Percentiles rank a stretch among this genome's conserved stretches.
Evolutionary conservation across 2,797 vertebrate genomes (phyloP).

Genomic region (Propithecus deckenii): DNA sequence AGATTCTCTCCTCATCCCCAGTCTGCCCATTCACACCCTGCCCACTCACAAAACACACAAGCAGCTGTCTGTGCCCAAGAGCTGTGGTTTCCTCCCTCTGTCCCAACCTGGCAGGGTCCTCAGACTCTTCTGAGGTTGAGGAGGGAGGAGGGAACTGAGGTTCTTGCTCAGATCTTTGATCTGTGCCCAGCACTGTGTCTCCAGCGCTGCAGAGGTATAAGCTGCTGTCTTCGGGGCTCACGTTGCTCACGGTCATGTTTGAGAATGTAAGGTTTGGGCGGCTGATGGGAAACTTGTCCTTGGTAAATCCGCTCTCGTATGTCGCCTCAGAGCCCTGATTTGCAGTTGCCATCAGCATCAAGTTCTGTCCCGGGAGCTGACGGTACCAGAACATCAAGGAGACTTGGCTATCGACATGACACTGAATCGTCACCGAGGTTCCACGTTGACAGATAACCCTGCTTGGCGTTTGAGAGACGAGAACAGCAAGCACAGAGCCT

Average conservation of each 20-base stretch:
- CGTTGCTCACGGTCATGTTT: neutral
- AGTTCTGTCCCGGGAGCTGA: conserved; percentile 17
- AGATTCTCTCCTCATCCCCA: neutral
- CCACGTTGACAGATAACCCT: neutral
- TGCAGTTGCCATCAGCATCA: conserved; percentile 26
- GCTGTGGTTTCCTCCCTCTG: neutral
- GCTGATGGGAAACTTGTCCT: conserved; percentile 56
- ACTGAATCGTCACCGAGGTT: neutral
- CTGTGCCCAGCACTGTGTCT: conserved; percentile 38
- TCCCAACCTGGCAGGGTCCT: neutral
- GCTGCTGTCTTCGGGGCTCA: neutral
- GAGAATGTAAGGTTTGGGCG: neutral
- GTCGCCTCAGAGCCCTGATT: neutral
- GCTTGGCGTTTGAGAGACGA: conserved; percentile 18
- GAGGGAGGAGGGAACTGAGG: neutral
- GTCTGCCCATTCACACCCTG: accelerated
- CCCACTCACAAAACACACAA: neutral
- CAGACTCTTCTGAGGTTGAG: neutral
- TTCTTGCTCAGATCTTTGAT: conserved; percentile 41
- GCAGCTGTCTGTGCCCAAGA: neutral
- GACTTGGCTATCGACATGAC: neutral
- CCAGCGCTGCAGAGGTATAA: conserved; percentile 32
- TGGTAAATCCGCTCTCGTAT: conserved; percentile 27
- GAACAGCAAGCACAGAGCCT: neutral
- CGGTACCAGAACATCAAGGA: neutral